Evolutionary conservation across 2,113 vertebrate species (phyloP), one percentile per base, ranked within the genome.

Genomic region (Acanthisitta chloris): DNA sequence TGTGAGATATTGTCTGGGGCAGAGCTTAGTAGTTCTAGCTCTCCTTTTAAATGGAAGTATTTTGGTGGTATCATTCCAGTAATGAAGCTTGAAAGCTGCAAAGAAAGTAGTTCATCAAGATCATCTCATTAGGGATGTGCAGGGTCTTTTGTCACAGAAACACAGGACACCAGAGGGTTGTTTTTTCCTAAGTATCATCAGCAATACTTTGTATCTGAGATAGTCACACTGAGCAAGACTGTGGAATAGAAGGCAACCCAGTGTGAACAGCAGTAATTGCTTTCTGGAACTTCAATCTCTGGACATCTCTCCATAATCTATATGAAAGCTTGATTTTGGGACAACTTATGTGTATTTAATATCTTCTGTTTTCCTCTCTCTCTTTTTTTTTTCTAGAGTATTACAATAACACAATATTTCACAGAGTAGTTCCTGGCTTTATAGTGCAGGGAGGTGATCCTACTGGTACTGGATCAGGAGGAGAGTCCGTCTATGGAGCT

Each of bases 361-460:
- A 38, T 31, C 9, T 8, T 70, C 1, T 19, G 31, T 58, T 61
- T 23, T 24, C 0, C 12, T n/a, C 3, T 38, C 89, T 93, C 89
- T 93, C 7, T 69, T 80, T 96, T 69, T 33, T 83, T 85, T 40
- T 82, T 95, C 7, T n/a, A 99, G 99, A 98, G 52, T 99, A 99
- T 97, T 99, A 99, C 58, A 98, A 99, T 92, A 99, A 99, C 48
- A 99, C 99, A 54, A 81, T 99, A 95, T 99, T 99, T 97, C 99
- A 99, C 90, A 97, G 99, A 90, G 99, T 99, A 94, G 99, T 99
- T 12, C 99, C 97, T 48, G 99, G 99, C 4, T 99, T 99, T 96
- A 99, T 99, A 85, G 97, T 99, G 49, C 99, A 99, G 96, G 99
- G 99, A 3, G 99, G 99, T 66, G 99, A 99, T 96, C 99, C 99